Percentiles rank a stretch among this genome's conserved stretches.
Conservation (phyloP, 2,888 invertebrate genomes). For the Polyommatus icarus region DNA sequence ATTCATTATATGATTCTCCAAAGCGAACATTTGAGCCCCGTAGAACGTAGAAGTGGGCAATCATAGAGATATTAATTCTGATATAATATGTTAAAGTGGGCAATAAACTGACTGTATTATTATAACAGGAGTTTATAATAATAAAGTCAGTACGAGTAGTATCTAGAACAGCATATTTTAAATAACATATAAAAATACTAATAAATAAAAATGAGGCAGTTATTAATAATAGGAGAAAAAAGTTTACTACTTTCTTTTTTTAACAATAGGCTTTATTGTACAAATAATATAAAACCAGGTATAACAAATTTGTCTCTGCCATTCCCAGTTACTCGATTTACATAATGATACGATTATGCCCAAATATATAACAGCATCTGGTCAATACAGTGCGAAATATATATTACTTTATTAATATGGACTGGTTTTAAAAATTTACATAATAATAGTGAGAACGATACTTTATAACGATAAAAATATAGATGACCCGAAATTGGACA, state of each 20-base stretch:
- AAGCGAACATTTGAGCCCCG: no score
- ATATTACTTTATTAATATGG: conserved; percentile 8
- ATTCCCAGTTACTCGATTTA: not conserved
- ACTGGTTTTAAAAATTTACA: not conserved
- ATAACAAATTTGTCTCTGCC: not conserved
- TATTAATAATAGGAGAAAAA: not conserved
- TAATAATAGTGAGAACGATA: not conserved
- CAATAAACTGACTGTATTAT: no score
- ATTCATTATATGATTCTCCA: no score
- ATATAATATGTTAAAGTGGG: no score
- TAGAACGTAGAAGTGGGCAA: no score
- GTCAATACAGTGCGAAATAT: not conserved
- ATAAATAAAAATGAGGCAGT: not conserved
- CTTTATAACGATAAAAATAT: not conserved
- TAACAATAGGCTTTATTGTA: not conserved
- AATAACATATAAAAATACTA: not conserved
- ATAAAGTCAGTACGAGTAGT: no score
- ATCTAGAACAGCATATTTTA: not conserved
- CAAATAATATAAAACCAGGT: not conserved
- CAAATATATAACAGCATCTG: conserved; percentile 4
- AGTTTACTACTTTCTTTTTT: not conserved
- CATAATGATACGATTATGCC: conserved; percentile 6
- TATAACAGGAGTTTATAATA: no score
- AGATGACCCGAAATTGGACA: not conserved
- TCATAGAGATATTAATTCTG: no score